Evolutionary conservation across 2,797 vertebrate species (phyloP).

Genomic region (Coendou prehensilis): DNA sequence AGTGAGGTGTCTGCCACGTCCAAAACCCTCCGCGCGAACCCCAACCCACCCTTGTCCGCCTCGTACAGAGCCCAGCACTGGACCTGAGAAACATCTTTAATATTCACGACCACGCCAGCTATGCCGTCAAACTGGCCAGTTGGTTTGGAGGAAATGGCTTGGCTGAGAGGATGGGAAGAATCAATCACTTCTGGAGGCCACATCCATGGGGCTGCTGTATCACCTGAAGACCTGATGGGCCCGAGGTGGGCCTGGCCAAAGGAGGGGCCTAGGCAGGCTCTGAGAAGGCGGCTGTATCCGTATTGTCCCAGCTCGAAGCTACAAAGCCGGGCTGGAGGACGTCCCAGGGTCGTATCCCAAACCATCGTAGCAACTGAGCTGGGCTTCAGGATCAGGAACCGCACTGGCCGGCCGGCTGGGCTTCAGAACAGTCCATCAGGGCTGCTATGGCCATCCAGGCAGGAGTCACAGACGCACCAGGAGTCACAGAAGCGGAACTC

Average conservation of each 20-base stretch:
- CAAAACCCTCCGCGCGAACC: background rate
- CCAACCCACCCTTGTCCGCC: background rate
- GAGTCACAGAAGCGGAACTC: too few relatives aligned
- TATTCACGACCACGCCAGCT: background rate
- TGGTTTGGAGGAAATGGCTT: background rate
- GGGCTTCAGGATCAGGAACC: background rate
- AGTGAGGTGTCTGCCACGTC: background rate
- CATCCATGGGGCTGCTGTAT: too few relatives aligned
- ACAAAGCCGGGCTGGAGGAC: background rate
- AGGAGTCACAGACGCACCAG: too few relatives aligned
- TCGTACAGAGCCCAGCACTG: background rate
- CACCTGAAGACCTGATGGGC: too few relatives aligned
- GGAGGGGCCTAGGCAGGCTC: too few relatives aligned
- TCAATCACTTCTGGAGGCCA: too few relatives aligned
- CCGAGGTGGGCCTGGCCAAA: too few relatives aligned
- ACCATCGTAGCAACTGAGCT: background rate
- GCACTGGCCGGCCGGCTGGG: too few relatives aligned
- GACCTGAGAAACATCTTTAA: background rate
- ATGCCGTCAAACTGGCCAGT: background rate
- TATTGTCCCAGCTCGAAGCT: background rate
- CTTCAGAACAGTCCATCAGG: background rate
- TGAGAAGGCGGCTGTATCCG: too few relatives aligned
- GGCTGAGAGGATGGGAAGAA: background rate
- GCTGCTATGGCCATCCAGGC: too few relatives aligned
- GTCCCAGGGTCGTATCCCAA: background rate